Conservation (phyloP, 2,113 vertebrate species). For the Vombatus ursinus region DNA sequence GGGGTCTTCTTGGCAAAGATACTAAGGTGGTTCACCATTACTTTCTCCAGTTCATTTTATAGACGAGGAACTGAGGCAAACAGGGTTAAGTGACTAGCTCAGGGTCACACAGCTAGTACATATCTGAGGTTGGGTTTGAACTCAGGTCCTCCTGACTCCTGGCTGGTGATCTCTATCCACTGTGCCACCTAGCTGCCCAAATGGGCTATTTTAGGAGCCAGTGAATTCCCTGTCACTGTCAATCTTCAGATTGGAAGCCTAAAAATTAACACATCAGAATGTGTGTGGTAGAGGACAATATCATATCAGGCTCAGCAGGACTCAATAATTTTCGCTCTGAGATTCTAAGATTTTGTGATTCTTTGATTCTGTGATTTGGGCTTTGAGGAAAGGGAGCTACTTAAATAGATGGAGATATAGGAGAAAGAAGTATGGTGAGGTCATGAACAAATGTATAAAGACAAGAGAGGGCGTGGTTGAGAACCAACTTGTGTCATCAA, state of each 20-base stretch:
- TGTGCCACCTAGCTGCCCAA: too few species aligned
- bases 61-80: background rate
- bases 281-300: background rate
- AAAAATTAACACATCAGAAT: background rate
- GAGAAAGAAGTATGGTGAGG: background rate
- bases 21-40: too few species aligned
- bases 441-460: background rate
- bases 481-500: background rate
- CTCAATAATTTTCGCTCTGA: too few species aligned
- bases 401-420: background rate
- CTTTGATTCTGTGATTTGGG: background rate
- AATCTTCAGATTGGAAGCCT: background rate
- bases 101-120: background rate
- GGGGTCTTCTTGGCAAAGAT: too few species aligned
- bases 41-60: background rate
- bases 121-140: background rate
- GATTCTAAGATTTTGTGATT: too few species aligned
- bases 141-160: background rate
- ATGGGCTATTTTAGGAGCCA: background rate
- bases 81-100: too few species aligned
- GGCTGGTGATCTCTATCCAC: fast-evolving
- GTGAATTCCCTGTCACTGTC: background rate
- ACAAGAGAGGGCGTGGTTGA: background rate
- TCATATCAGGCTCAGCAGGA: too few species aligned
- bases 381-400: background rate